Evolutionary conservation across 2,113 vertebrate genomes (phyloP).

Genomic region (Xenotilapia longispinis): DNA sequence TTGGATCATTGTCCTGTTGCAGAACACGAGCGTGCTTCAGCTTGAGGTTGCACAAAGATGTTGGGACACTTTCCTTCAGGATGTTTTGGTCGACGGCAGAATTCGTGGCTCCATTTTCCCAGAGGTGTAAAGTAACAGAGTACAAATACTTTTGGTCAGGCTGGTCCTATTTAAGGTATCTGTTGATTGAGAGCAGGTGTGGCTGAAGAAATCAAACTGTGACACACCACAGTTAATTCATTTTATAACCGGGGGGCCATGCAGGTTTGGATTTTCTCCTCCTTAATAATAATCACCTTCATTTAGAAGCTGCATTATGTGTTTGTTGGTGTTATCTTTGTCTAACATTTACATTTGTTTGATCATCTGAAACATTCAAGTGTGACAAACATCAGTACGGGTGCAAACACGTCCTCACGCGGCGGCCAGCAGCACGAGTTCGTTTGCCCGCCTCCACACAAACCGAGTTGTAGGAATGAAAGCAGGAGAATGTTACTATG

Average conservation of each 20-base stretch:
- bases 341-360: not conserved
- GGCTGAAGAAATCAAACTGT: not conserved
- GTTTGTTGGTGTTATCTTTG: not conserved
- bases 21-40: too few species aligned
- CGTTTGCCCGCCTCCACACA: not conserved
- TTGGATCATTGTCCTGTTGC: not conserved
- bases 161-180: not conserved
- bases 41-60: not conserved
- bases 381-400: not conserved
- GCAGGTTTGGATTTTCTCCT: not conserved
- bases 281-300: not conserved
- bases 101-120: fast-evolving
- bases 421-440: not conserved
- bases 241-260: not conserved
- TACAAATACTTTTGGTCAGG: not conserved
- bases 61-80: not conserved
- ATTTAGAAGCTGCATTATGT: not conserved
- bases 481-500: slow-evolving; percentile 33
- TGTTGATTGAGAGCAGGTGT: not conserved
- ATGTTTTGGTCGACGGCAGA: not conserved
- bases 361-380: not conserved
- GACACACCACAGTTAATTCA: not conserved
- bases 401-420: not conserved
- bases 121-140: not conserved
- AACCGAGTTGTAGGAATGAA: not conserved